These are phyloP conservation scores for Sphecodes monilicornis DNA, from an alignment of 2,888 invertebrate species.

Conservation along the genomic window DNA sequence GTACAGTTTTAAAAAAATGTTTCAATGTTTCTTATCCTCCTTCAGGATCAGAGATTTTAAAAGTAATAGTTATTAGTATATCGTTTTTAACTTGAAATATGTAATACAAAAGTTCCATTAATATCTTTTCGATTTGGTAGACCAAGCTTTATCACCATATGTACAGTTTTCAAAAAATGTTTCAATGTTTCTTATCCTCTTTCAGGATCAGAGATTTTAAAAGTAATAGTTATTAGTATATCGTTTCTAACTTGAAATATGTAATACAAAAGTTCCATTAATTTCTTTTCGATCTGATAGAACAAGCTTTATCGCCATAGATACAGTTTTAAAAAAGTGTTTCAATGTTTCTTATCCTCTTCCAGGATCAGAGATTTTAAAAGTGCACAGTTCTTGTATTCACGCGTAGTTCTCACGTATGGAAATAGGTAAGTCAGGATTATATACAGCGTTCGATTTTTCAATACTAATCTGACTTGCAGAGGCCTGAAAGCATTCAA, in stretches of 20 bases:
- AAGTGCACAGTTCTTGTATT: not conserved
- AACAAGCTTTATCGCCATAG: no score
- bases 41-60: not conserved
- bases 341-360: not conserved
- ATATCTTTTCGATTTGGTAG: no score
- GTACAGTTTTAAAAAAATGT: not conserved
- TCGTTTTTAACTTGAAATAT: no score
- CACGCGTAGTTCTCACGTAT: not conserved
- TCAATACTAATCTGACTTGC: conserved; percentile 54
- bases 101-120: no score
- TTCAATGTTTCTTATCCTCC: not conserved
- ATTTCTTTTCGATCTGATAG: no score
- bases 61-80: no score
- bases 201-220: not conserved
- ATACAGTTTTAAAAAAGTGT: not conserved
- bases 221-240: no score
- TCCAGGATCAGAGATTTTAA: not conserved
- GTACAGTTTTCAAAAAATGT: no score
- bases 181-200: no score
- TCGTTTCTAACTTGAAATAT: not conserved
- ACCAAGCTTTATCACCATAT: no score
- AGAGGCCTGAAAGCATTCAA: conserved; percentile 47
- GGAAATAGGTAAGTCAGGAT: conserved; percentile 14
- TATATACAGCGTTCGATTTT: conserved; percentile 29
- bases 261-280: not conserved